Percentiles rank a stretch among this genome's conserved stretches.
Evolutionary conservation across 2,888 invertebrate genomes (phyloP).

Genomic region (Drosophila histrio): DNA sequence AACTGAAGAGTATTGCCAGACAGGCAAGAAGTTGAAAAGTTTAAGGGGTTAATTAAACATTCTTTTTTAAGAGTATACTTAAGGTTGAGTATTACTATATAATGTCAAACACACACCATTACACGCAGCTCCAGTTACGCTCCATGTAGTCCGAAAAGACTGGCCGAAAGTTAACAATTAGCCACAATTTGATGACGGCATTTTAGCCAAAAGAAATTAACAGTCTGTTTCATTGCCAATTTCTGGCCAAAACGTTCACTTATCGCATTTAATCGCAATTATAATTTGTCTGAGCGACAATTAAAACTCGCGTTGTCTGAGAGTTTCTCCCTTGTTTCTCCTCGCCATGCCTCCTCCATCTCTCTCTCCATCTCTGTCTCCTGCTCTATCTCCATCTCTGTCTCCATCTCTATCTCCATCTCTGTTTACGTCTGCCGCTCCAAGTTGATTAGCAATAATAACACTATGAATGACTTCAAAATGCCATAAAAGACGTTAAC

Average conservation of each 20-base stretch:
- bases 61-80: neutral
- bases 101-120: neutral
- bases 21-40: too few relatives aligned
- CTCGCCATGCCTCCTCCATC: neutral
- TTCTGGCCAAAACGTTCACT: constrained; percentile 30
- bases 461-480: constrained; percentile 44
- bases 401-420: neutral
- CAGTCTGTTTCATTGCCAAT: constrained; percentile 53
- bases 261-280: constrained; percentile 57
- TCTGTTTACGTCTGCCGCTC: neutral
- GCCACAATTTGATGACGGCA: neutral
- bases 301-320: constrained; percentile 13
- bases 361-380: neutral
- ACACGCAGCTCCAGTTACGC: neutral
- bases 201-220: constrained; percentile 2
- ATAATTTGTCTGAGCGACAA: constrained; percentile 47
- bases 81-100: neutral
- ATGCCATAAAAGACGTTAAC: constrained; percentile 54
- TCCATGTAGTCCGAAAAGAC: neutral
- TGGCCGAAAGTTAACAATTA: neutral
- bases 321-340: neutral
- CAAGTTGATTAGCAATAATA: constrained; percentile 54
- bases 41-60: too few relatives aligned
- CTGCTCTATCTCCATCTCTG: neutral
- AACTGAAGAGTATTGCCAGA: too few relatives aligned